Percentiles rank a stretch among this genome's conserved stretches.
Conservation (phyloP, 2,113 vertebrate genomes). For the Lonchura striata region DNA sequence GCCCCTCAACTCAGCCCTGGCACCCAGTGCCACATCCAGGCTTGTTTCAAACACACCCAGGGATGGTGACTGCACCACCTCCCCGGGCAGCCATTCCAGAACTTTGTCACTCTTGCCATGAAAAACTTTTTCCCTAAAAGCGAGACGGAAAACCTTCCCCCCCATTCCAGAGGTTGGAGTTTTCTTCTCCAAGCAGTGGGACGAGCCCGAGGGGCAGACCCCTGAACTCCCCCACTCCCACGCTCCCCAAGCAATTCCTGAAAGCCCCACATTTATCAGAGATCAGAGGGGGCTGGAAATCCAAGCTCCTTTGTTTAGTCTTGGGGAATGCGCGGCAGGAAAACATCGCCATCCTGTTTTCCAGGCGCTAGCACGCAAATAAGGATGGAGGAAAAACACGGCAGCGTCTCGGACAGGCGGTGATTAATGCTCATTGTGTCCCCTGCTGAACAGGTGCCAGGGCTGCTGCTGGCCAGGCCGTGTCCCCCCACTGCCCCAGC, state of each 20-base stretch:
- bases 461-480: neutral
- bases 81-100: neutral
- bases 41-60: neutral
- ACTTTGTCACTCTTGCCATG: neutral
- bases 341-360: constrained; percentile 70
- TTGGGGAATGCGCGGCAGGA: constrained; percentile 37
- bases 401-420: neutral
- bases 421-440: constrained; percentile 54
- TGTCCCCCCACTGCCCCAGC: rapidly evolving
- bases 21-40: neutral
- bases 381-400: constrained; percentile 49
- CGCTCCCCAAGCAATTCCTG: neutral
- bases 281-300: neutral
- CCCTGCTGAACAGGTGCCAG: neutral
- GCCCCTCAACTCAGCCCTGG: neutral
- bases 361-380: constrained; percentile 38
- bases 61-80: neutral
- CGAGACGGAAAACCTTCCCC: neutral
- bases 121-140: neutral
- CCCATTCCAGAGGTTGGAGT: neutral
- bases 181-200: neutral
- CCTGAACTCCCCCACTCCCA: neutral
- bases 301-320: constrained; percentile 68
- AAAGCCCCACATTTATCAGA: constrained; percentile 8
- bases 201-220: neutral